Percentiles rank a stretch among this genome's conserved stretches.
Evolutionary conservation across 2,113 vertebrate species (phyloP).

Genomic region (Arenaria interpres): DNA sequence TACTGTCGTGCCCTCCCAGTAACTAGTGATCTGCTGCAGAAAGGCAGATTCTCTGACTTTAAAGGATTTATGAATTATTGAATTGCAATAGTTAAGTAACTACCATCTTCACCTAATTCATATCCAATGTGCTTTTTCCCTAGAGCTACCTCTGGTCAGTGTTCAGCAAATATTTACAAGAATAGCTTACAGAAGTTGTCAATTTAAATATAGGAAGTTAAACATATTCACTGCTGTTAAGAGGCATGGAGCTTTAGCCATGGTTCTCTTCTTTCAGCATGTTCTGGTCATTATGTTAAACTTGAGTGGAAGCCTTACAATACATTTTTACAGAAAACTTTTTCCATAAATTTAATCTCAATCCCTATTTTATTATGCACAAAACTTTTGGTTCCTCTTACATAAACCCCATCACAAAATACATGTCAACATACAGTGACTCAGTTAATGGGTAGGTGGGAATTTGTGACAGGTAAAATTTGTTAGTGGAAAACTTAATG

Average conservation of each 20-base stretch:
- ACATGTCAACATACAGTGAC: slow-evolving; percentile 45
- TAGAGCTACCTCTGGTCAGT: neutral
- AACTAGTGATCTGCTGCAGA: neutral
- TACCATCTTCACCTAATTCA: neutral
- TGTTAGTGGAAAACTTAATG: slow-evolving; percentile 59
- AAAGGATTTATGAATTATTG: neutral
- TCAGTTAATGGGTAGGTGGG: slow-evolving; percentile 64
- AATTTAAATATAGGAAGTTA: neutral
- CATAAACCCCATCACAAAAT: slow-evolving; percentile 49
- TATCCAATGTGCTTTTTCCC: neutral
- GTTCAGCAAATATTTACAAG: neutral
- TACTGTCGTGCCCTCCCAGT: neutral
- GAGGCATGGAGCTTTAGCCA: neutral
- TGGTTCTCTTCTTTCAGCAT: neutral
- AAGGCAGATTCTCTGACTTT: neutral
- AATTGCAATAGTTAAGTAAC: neutral
- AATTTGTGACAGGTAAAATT: slow-evolving; percentile 57
- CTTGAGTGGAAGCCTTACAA: neutral
- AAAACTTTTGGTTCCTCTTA: slow-evolving; percentile 41
- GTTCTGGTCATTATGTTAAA: neutral
- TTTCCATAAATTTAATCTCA: neutral
- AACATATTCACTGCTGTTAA: neutral
- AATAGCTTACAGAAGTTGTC: neutral
- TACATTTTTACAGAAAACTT: neutral
- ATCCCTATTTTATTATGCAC: neutral